Conservation (phyloP, 2,888 invertebrate genomes). For the Eurytoma adleriae region DNA sequence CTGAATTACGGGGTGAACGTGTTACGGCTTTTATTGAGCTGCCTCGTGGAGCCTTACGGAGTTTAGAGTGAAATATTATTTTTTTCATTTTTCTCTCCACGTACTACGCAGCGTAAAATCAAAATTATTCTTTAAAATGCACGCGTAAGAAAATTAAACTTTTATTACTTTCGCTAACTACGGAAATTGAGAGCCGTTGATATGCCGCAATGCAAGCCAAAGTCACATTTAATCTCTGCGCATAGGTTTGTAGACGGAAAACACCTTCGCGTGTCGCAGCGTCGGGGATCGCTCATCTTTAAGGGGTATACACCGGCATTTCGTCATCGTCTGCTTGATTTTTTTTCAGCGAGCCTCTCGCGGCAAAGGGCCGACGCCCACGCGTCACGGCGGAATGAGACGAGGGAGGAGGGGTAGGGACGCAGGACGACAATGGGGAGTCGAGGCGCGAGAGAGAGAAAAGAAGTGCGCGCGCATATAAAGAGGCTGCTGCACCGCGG, state of each 20-base stretch:
- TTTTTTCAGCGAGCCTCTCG: not conserved
- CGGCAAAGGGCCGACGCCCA: constrained; percentile 26
- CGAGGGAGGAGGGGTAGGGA: constrained; percentile 48
- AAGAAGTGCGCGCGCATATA: constrained; percentile 40
- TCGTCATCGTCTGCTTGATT: not conserved
- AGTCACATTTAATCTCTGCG: too few relatives aligned
- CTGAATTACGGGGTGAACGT: not conserved
- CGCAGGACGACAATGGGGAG: constrained; percentile 40
- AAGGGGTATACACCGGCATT: not conserved
- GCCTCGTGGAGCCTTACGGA: not conserved
- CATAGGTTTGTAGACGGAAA: too few relatives aligned
- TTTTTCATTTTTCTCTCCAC: not conserved
- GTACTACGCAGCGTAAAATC: too few relatives aligned
- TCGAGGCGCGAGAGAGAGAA: constrained; percentile 1
- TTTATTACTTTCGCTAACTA: too few relatives aligned
- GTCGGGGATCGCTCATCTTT: not conserved
- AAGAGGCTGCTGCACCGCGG: constrained; percentile 49
- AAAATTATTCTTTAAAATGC: too few relatives aligned
- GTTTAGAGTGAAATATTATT: not conserved
- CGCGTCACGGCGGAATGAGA: not conserved
- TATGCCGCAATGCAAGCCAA: too few relatives aligned
- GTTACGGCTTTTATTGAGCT: not conserved
- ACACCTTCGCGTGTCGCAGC: too few relatives aligned
- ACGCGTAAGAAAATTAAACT: too few relatives aligned
- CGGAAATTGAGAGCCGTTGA: too few relatives aligned